Evolutionary conservation across 2,888 invertebrate genomes (phyloP).

Genomic region (Omphaloscelis lunosa): DNA sequence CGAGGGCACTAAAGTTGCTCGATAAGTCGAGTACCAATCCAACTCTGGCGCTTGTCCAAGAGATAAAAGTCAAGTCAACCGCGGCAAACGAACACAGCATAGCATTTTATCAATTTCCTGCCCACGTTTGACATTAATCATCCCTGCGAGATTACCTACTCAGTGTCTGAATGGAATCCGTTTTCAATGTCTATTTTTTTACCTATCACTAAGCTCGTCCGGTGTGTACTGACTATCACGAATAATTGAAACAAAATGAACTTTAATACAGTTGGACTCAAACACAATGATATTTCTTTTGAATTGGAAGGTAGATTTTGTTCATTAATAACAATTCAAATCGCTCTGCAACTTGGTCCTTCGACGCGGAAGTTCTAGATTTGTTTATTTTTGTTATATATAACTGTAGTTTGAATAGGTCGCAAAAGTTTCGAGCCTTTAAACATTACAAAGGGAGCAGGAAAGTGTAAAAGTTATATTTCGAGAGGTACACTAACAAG

Average conservation of each 20-base stretch:
- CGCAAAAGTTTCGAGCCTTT: constrained; percentile 59
- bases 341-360: constrained; percentile 41
- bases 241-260: background rate
- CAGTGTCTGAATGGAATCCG: constrained; percentile 11
- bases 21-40: constrained; percentile 77
- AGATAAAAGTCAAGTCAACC: constrained; percentile 79
- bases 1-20: constrained; percentile 73
- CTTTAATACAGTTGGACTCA: background rate
- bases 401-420: constrained; percentile 47
- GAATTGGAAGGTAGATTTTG: constrained; percentile 27
- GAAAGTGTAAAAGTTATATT: constrained; percentile 67
- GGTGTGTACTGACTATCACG: background rate
- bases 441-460: constrained; percentile 65
- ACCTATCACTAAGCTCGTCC: background rate
- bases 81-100: constrained; percentile 67
- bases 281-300: constrained; percentile 7
- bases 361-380: constrained; percentile 44
- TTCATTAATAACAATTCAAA: constrained; percentile 50
- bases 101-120: constrained; percentile 67
- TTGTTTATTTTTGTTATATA: constrained; percentile 61
- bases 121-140: constrained; percentile 55
- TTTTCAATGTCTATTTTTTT: background rate
- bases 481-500: constrained; percentile 69
- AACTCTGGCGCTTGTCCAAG: constrained; percentile 79
- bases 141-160: constrained; percentile 42